Evolutionary conservation across 2,888 invertebrate genomes (phyloP).

Genomic region (Apodemia hepburni): DNA sequence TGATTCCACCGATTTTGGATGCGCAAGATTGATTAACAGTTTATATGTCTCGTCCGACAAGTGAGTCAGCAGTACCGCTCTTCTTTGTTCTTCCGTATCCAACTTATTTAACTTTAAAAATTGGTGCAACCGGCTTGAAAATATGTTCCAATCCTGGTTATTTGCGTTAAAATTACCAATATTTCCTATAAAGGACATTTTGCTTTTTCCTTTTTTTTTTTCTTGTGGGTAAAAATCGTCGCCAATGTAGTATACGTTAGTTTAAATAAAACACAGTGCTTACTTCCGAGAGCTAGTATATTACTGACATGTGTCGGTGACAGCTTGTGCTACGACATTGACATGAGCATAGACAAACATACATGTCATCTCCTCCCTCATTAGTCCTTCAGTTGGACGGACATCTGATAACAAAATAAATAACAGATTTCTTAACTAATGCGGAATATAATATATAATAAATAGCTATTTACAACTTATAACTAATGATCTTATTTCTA

Average conservation of each 20-base stretch:
- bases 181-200: not conserved
- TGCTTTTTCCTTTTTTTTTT: not conserved
- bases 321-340: no score
- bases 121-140: not conserved
- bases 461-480: no score
- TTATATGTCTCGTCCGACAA: slow-evolving; percentile 16
- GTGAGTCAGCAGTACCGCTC: slow-evolving; percentile 9
- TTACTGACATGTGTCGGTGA: not conserved
- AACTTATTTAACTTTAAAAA: slow-evolving; percentile 6
- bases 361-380: no score
- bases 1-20: slow-evolving; percentile 10
- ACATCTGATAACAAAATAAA: no score
- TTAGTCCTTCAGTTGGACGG: no score
- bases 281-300: not conserved
- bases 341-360: no score
- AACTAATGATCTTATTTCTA: no score
- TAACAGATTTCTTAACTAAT: no score
- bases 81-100: not conserved
- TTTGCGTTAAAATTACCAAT: not conserved
- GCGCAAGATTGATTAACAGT: slow-evolving; percentile 10
- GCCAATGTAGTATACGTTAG: not conserved
- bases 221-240: not conserved
- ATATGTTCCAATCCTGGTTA: not conserved
- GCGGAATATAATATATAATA: no score
- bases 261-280: not conserved